Percentiles rank a stretch among this genome's conserved stretches.
Conservation (phyloP, 2,888 invertebrate genomes). For the Tenthredo distinguenda region DNA sequence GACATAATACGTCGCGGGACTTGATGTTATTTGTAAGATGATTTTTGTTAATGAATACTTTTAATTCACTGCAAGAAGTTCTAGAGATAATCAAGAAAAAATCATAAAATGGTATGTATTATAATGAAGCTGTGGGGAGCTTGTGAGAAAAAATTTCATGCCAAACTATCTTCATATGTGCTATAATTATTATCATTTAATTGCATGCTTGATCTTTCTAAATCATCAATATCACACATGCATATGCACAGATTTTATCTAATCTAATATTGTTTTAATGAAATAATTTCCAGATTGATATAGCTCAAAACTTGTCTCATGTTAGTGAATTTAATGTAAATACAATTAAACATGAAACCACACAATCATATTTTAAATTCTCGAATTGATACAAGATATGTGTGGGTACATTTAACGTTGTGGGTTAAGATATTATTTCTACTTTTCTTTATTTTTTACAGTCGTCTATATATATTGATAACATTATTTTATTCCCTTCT, state of each 20-base stretch:
- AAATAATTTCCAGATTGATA: neutral
- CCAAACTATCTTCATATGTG: constrained; percentile 30
- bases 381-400: neutral
- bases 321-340: neutral
- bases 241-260: constrained; percentile 16
- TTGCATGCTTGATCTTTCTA: constrained; percentile 27
- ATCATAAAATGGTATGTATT: constrained; percentile 49
- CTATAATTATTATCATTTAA: constrained; percentile 9
- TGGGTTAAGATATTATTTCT: neutral
- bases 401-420: neutral
- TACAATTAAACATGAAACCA: neutral
- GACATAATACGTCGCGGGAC: constrained; percentile 52
- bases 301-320: neutral
- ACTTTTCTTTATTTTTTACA: too few species aligned
- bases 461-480: too few species aligned
- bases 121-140: constrained; percentile 22
- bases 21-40: constrained; percentile 50
- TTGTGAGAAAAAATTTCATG: constrained; percentile 42
- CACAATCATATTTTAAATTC: neutral
- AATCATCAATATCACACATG: neutral
- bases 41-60: constrained; percentile 40
- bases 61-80: constrained; percentile 50
- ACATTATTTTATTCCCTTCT: neutral
- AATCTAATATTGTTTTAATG: neutral
- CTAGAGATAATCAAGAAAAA: constrained; percentile 51